These are phyloP conservation scores for Bombus confusus DNA, from an alignment of 1,140 invertebrate genomes.

Conservation along the genomic window DNA sequence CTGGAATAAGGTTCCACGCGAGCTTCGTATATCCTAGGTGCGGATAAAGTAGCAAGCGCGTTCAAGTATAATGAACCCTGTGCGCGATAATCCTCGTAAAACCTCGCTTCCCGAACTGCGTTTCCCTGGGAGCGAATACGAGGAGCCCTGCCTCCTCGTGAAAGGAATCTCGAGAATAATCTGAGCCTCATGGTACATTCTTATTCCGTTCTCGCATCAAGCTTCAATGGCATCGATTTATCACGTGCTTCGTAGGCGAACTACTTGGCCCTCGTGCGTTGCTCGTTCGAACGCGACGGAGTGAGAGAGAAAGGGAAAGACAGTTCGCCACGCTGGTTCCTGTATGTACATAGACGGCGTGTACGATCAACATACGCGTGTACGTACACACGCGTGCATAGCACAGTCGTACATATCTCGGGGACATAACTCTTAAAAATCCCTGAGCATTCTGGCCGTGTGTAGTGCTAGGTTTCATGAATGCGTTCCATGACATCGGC, in stretches of 20 bases:
- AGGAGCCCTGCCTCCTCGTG: conserved; percentile 58
- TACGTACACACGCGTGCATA: background rate
- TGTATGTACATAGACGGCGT: background rate
- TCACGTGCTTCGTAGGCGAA: conserved; percentile 72
- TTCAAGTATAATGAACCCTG: conserved; percentile 73
- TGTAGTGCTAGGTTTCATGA: conserved; percentile 16
- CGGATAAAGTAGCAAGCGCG: conserved; percentile 57
- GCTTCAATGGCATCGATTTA: conserved; percentile 79
- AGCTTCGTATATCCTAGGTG: conserved; percentile 49
- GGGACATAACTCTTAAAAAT: conserved; percentile 47
- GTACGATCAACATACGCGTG: background rate
- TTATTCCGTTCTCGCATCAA: conserved; percentile 77
- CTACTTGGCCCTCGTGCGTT: conserved; percentile 55
- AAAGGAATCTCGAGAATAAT: conserved; percentile 80
- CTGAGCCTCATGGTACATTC: conserved; percentile 75
- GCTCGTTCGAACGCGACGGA: background rate
- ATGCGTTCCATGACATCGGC: conserved; percentile 26
- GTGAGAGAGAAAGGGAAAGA: background rate
- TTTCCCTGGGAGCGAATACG: conserved; percentile 56
- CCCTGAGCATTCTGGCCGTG: conserved; percentile 3
- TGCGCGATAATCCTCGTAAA: conserved; percentile 75
- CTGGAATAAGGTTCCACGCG: conserved; percentile 62
- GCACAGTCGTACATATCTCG: conserved; percentile 1
- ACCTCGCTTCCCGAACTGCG: conserved; percentile 72
- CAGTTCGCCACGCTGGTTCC: background rate